Evolutionary conservation across 2,113 vertebrate species (phyloP).

Genomic region (Choloepus hoffmanni): DNA sequence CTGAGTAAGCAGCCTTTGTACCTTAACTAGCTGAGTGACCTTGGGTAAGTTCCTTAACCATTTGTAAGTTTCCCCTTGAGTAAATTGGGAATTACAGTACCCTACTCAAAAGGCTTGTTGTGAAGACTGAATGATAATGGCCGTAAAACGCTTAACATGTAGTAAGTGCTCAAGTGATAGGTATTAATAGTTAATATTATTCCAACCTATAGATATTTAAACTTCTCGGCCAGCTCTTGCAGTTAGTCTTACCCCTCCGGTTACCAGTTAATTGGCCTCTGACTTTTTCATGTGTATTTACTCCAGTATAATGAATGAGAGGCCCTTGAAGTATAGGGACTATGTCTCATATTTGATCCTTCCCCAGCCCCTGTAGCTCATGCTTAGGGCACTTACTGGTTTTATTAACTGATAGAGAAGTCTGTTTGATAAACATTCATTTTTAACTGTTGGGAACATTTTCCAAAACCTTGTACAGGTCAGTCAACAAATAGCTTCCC

Average conservation of each 20-base stretch:
- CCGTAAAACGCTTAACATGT: conserved; percentile 68
- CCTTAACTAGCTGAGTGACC: conserved; percentile 79
- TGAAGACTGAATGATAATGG: conserved; percentile 67
- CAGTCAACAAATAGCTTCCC: conserved; percentile 24
- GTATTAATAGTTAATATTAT: conserved; percentile 73
- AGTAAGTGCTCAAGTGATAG: conserved; percentile 70
- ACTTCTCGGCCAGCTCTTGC: conserved; percentile 65
- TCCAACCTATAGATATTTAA: conserved; percentile 71
- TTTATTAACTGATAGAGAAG: conserved; percentile 14
- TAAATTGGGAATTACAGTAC: conserved; percentile 72
- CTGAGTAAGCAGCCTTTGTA: conserved; percentile 59
- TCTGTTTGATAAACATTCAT: conserved; percentile 51
- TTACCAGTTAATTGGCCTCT: conserved; percentile 71
- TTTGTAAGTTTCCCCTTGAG: conserved; percentile 70
- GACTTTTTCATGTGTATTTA: conserved; percentile 34
- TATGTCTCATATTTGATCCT: conserved; percentile 3
- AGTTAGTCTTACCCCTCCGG: conserved; percentile 41
- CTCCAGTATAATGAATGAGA: conserved; percentile 55
- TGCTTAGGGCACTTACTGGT: conserved; percentile 47
- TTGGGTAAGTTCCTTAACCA: conserved; percentile 77
- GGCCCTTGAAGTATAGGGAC: conserved; percentile 52
- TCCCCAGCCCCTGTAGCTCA: neutral
- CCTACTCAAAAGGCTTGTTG: conserved; percentile 65
- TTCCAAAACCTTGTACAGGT: conserved; percentile 42
- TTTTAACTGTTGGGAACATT: conserved; percentile 55